Percentiles rank a stretch among this genome's conserved stretches.
phyloP scores from a whole-genome alignment of 2,888 invertebrate genomes.

The Phengaris arion region DNA sequence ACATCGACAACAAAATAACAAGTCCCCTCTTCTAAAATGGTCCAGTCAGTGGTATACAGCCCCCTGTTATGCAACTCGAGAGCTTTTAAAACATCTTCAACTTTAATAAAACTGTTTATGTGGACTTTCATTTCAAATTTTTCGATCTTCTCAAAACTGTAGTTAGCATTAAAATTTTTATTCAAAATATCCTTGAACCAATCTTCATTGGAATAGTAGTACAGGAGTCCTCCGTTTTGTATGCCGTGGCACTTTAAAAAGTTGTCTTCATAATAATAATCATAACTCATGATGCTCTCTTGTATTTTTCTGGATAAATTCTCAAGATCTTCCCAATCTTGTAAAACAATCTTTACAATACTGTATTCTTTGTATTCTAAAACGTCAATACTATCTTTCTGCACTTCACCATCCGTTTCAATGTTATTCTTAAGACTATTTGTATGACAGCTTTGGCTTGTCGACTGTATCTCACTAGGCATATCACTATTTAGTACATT shows the following conservation, averaged over 20 bases:
- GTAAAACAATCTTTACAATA: slow-evolving; percentile 12
- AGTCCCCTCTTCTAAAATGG: slow-evolving; percentile 38
- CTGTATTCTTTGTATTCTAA: slow-evolving; percentile 17
- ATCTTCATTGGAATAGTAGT: slow-evolving; percentile 53
- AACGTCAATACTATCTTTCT: slow-evolving; percentile 5
- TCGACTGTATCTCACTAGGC: background rate
- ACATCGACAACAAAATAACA: slow-evolving; percentile 44
- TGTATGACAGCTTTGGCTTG: background rate
- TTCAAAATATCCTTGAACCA: slow-evolving; percentile 43
- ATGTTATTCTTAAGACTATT: background rate
- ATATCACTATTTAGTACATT: background rate
- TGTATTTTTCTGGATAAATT: slow-evolving; percentile 38
- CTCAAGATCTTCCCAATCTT: background rate
- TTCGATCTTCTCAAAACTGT: slow-evolving; percentile 30
- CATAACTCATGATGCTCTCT: slow-evolving; percentile 40
- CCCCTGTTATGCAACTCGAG: slow-evolving; percentile 51
- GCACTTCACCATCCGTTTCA: background rate
- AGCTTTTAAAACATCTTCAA: slow-evolving; percentile 45
- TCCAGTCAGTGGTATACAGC: slow-evolving; percentile 50
- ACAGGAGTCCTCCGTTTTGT: slow-evolving; percentile 50
- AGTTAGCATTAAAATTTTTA: slow-evolving; percentile 37
- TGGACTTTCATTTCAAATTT: slow-evolving; percentile 45
- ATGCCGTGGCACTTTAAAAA: slow-evolving; percentile 55
- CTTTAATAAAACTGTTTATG: slow-evolving; percentile 45
- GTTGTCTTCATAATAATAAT: slow-evolving; percentile 42